Evolutionary conservation across 30 jellyfish, hydroid and myxozoan genomes (phyloP).

Genomic region (Turritopsis dohrnii): DNA sequence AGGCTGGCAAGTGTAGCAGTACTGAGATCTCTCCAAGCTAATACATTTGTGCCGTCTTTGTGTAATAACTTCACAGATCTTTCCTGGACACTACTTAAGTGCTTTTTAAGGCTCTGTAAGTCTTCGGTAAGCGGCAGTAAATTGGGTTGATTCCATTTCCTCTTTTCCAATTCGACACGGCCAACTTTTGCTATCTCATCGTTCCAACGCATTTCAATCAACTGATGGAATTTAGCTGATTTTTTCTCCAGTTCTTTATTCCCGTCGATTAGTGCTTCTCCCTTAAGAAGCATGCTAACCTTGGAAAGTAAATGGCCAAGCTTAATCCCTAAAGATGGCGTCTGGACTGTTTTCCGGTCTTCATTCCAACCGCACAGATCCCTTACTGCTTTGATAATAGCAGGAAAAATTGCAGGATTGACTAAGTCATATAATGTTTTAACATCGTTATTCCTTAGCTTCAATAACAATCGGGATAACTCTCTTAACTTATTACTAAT

Average conservation of each 20-base stretch:
- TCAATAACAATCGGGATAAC: background rate
- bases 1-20: conserved; percentile 28
- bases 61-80: background rate
- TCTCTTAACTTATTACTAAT: background rate
- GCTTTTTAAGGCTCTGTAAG: conserved; percentile 24
- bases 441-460: background rate
- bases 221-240: background rate
- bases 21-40: conserved; percentile 21
- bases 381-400: background rate
- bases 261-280: background rate
- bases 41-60: background rate
- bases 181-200: background rate
- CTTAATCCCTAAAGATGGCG: conserved; percentile 14
- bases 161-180: background rate
- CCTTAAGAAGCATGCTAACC: background rate
- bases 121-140: conserved; percentile 28
- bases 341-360: conserved; percentile 2
- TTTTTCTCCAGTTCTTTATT: background rate
- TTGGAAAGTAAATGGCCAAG: conserved; percentile 4
- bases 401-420: conserved; percentile 7
- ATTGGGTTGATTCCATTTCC: conserved; percentile 25
- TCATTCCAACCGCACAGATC: conserved; percentile 17
- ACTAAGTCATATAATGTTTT: background rate
- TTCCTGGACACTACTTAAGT: conserved; percentile 4
- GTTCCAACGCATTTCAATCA: conserved; percentile 16